Evolutionary conservation across 2,797 vertebrate genomes (phyloP).

Genomic region (Pangasius macronema): DNA sequence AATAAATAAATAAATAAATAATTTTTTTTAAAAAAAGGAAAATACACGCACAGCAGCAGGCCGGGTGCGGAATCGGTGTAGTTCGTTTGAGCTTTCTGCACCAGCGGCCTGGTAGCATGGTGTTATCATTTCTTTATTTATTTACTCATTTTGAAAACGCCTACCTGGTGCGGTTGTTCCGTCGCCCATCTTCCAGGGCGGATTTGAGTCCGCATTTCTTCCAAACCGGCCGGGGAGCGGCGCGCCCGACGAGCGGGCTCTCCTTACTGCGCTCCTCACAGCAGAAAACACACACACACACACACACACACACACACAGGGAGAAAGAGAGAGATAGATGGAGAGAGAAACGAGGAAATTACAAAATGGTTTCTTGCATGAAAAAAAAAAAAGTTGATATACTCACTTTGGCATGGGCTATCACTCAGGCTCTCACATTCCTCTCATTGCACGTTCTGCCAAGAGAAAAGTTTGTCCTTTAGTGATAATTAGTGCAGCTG

Average conservation of each 20-base stretch:
- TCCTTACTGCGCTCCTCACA: slow-evolving; percentile 68
- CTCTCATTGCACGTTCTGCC: not conserved
- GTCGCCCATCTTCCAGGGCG: slow-evolving; percentile 71
- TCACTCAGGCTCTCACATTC: not conserved
- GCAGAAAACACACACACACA: slow-evolving; percentile 33
- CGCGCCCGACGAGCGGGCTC: slow-evolving; percentile 74
- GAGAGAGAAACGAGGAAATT: slow-evolving; percentile 13
- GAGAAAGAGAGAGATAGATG: not conserved
- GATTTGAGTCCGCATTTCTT: slow-evolving; percentile 74
- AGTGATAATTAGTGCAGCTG: slow-evolving; percentile 6
- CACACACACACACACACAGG: not conserved
- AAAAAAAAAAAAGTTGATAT: slow-evolving; percentile 66
- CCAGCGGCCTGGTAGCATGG: not conserved
- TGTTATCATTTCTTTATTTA: not conserved
- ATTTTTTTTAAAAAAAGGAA: slow-evolving; percentile 6
- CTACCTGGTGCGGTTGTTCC: slow-evolving; percentile 71
- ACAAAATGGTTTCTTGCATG: slow-evolving; percentile 74
- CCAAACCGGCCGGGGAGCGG: slow-evolving; percentile 69
- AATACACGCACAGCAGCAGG: slow-evolving; percentile 33
- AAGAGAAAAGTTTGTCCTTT: slow-evolving; percentile 21
- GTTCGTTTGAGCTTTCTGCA: slow-evolving; percentile 1
- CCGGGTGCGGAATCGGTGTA: slow-evolving; percentile 30
- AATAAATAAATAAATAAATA: slow-evolving; percentile 26
- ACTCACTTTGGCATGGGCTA: slow-evolving; percentile 45
- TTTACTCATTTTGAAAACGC: slow-evolving; percentile 43